Base-by-base conservation (phyloP, 2,888 invertebrate species). In the Drosophila eohydei region DNA sequence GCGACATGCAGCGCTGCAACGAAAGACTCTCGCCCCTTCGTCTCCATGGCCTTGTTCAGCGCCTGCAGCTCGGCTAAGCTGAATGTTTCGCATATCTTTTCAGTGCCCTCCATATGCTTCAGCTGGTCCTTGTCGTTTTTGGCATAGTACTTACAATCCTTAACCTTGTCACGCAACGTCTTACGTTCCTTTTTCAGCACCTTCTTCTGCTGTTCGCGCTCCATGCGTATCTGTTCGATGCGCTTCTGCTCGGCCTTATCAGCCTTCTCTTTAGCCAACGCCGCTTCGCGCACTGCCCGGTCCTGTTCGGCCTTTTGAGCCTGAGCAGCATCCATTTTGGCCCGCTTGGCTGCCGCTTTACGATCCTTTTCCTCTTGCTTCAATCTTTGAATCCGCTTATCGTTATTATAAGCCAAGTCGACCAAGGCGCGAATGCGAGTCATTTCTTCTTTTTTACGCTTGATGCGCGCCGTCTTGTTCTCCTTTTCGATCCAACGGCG, bases 401-500 rank as follows among this genome's bases (percentile, higher is more conserved):
- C 99, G 91, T 96, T 95, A 78, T 96, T 95, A 92, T 99, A 99
- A 0, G 99, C 98, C 92, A 97, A 94, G 91, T 99, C 99, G 56
- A 99, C 98, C 61, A 99, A 94, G 51, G 95, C 95, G 14, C 99
- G 94, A 82, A 99, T 96, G 80, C 99, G 94, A 0, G 96, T 94
- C 96, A 97, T 98, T 94, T 99, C 99, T 91, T 99, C 99, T 92
- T 99, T 99, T 93, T 99, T 98, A 90, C 97, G 95, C 91, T 98
- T 97, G 40, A 97, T 96, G 52, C 99, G 94, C 8, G 97, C 97
- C 2, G 95, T 96, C 94, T 98, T 98, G 92, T 99, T 99, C 92
- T 98, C 97, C 93, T 98, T 99, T 91, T 99, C 99, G 91, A 99
- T 99, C 97, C 98, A 99, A 74, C 98, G 95, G 51, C 99, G 94